These are phyloP conservation scores for Chrysolina oricalcia DNA, from an alignment of 2,888 invertebrate species.

Conservation along the genomic window DNA sequence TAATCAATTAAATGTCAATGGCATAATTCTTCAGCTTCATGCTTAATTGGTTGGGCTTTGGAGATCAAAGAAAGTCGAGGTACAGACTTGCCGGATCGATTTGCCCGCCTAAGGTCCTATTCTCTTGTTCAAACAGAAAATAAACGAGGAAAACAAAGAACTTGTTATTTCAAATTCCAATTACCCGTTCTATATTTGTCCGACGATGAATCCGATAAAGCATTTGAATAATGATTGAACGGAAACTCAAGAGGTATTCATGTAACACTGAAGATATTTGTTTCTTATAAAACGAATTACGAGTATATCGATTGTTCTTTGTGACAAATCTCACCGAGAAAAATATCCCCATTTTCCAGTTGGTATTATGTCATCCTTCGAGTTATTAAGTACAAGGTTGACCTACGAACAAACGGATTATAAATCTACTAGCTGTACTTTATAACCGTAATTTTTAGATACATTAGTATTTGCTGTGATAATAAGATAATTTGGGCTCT, in stretches of 20 bases:
- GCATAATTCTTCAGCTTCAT: conserved; percentile 53
- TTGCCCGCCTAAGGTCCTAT: conserved; percentile 61
- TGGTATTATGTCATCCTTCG: too few species aligned
- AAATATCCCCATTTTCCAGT: too few species aligned
- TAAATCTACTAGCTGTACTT: too few species aligned
- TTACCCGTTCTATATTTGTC: conserved; percentile 58
- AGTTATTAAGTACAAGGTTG: too few species aligned
- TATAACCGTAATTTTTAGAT: too few species aligned
- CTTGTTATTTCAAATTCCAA: conserved; percentile 65
- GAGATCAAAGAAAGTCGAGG: conserved; percentile 63
- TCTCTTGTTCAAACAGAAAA: conserved; percentile 60
- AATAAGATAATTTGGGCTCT: too few species aligned
- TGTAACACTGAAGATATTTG: background rate
- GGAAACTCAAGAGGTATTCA: conserved; percentile 5
- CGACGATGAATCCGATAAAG: conserved; percentile 43
- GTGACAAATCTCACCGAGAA: background rate
- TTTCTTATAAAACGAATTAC: background rate
- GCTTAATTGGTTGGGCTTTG: conserved; percentile 61
- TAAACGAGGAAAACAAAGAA: conserved; percentile 61
- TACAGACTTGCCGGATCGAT: conserved; percentile 56
- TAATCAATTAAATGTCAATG: conserved; percentile 67
- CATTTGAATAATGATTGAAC: conserved; percentile 33
- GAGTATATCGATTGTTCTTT: background rate
- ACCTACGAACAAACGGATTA: too few species aligned
- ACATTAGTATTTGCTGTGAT: too few species aligned